phyloP scores from a whole-genome alignment of 1,140 invertebrate species.

The Anastrepha ludens region DNA sequence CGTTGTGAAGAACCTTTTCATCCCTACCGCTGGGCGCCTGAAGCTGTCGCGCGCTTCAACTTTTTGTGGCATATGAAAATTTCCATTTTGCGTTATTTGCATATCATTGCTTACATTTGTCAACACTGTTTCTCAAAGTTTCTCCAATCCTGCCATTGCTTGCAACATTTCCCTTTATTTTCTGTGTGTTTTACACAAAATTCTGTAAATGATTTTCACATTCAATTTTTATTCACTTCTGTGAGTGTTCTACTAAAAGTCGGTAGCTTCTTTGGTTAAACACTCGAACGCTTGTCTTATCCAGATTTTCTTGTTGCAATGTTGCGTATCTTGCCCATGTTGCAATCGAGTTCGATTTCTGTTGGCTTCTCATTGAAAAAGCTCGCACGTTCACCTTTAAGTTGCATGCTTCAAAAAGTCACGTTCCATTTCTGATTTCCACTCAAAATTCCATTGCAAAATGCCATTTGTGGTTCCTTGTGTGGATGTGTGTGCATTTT shows the following conservation, averaged over 20 bases:
- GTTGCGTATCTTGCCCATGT: background rate
- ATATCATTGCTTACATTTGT: background rate
- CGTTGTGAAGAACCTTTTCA: background rate
- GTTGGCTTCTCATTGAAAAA: background rate
- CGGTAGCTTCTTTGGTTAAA: too few relatives aligned
- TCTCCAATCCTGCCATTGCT: background rate
- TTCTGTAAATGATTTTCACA: background rate
- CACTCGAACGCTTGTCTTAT: background rate
- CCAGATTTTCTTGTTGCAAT: background rate
- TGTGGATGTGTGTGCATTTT: background rate
- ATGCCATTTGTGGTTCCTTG: background rate
- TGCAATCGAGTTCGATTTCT: background rate
- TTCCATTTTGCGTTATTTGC: background rate
- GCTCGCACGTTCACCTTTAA: background rate
- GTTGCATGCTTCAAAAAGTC: conserved; percentile 7
- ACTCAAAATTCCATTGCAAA: conserved; percentile 29
- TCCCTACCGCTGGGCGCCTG: background rate
- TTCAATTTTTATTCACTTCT: conserved; percentile 11
- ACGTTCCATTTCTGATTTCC: conserved; percentile 30
- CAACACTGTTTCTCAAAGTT: background rate
- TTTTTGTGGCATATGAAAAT: background rate
- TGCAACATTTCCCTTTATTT: background rate
- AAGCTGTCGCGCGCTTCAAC: background rate
- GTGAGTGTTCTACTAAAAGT: background rate
- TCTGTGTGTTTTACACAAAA: background rate